Base-by-base conservation (phyloP, 2,797 vertebrate genomes). In the Hippopotamyrus pictus region DNA sequence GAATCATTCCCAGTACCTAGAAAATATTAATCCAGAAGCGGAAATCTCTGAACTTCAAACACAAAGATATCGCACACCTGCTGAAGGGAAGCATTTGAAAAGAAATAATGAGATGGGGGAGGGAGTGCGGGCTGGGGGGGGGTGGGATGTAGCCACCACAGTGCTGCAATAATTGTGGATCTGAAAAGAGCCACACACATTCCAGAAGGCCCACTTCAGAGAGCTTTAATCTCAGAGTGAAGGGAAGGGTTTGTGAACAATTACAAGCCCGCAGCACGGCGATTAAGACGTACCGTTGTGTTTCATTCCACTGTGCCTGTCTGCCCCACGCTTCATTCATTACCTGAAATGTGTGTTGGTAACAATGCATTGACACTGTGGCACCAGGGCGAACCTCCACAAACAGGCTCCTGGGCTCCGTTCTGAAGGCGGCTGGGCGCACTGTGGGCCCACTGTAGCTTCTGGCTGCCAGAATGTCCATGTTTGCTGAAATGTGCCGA, bases 31-130 rank as follows among this genome's bases (percentile, higher is more conserved):
- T 62, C 37, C 86, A 62, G 41, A 69, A 65, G 57, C 65, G 54
- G 3, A 65, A 54, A n/a, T 46, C 37, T 88, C 41, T 46, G 86
- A 65, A 69, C n/a, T 37, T 46, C 54, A 65, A 62, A 88, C 37
- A 44, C 37, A 88, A 88, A 65, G 50, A 37, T 88, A 48, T 87
- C 54, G 46, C 29, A 73, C 65, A 88, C 86, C 86, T 65, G 57
- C 4, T 65, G 57, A 65, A 88, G 17, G 5, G 65, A 88, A 62
- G 19, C 9, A 65, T 88, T 88, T 88, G 54, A 62, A 62, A 22
- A 88, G 54, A 22, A 65, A 88, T 88, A 65, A 88, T 88, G 86
- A 87, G 86, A 65, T 4, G 0, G 86, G 3, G 14, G 86, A 48
- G 19, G 5, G 54, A 0, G 12, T 14, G 50, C 7, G 1, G 85